phyloP scores from a whole-genome alignment of 2,113 vertebrate species.

The Ardeotis arabs region DNA sequence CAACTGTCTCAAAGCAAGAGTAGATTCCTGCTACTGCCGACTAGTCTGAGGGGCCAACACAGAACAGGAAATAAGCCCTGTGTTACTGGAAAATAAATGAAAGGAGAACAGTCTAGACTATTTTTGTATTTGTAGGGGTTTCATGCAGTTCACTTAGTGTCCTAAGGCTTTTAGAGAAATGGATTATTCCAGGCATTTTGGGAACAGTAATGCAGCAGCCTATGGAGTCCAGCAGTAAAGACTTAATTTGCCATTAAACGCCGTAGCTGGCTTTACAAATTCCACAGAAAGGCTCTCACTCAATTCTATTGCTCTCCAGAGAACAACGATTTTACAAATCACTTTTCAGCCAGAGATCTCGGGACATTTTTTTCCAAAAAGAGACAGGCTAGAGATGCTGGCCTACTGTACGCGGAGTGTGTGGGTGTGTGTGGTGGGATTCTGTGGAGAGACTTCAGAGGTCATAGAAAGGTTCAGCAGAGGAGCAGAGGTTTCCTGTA shows the following conservation, averaged over 20 bases:
- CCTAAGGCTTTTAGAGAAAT: neutral
- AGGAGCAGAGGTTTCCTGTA: neutral
- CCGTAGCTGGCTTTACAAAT: slow-evolving; percentile 18
- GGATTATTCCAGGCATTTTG: neutral
- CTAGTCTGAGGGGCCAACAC: neutral
- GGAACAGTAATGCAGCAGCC: neutral
- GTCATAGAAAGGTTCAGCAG: fast-evolving
- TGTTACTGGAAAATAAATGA: neutral
- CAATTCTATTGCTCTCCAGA: slow-evolving; percentile 4
- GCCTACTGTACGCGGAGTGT: fast-evolving
- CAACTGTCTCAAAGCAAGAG: neutral
- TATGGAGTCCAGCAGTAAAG: neutral
- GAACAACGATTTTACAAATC: neutral
- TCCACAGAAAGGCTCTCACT: neutral
- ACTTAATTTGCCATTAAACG: neutral
- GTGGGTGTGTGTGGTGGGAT: neutral
- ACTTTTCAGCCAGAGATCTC: neutral
- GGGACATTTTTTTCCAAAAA: neutral
- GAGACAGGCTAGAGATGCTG: neutral
- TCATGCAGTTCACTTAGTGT: neutral
- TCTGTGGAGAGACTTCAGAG: neutral
- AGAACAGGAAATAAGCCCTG: neutral
- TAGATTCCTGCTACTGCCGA: neutral
- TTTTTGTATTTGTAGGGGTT: neutral
- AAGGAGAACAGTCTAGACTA: neutral